Percentiles rank a stretch among this genome's conserved stretches.
These are phyloP conservation scores for Illadopsis cleaveri DNA, from an alignment of 2,113 vertebrate genomes.

Conservation along the genomic window DNA sequence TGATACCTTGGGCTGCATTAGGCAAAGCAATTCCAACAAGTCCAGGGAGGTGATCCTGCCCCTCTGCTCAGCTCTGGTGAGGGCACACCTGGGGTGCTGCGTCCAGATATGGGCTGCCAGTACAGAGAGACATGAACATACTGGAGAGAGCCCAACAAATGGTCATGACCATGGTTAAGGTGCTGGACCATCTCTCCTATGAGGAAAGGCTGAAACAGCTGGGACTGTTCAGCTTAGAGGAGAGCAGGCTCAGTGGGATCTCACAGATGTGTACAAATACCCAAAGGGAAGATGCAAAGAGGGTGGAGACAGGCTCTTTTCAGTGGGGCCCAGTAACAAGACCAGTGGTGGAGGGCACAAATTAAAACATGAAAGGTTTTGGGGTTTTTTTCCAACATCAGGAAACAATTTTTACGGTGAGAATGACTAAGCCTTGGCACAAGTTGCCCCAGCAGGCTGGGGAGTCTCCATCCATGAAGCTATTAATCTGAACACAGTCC, in stretches of 20 bases:
- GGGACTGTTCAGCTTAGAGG: not conserved
- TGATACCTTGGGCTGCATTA: no score
- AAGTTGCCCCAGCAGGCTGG: not conserved
- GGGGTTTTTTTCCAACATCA: not conserved
- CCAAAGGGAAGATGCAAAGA: not conserved
- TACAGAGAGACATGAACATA: accelerated
- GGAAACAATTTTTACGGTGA: not conserved
- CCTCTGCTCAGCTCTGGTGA: not conserved
- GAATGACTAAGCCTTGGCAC: not conserved
- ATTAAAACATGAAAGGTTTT: not conserved
- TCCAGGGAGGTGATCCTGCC: not conserved
- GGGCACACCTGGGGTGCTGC: not conserved
- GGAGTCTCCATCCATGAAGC: not conserved
- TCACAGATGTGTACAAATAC: not conserved
- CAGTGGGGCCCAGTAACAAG: not conserved
- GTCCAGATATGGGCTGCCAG: not conserved
- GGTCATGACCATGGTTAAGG: not conserved
- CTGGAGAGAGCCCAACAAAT: not conserved
- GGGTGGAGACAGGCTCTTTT: not conserved
- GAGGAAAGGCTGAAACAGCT: not conserved
- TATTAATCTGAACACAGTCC: accelerated
- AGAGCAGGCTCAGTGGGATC: not conserved
- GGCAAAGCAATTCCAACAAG: not conserved
- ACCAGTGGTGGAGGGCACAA: not conserved
- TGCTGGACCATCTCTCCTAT: not conserved